These are phyloP conservation scores for Euclidia mi DNA, from an alignment of 2,888 invertebrate species.

Conservation along the genomic window DNA sequence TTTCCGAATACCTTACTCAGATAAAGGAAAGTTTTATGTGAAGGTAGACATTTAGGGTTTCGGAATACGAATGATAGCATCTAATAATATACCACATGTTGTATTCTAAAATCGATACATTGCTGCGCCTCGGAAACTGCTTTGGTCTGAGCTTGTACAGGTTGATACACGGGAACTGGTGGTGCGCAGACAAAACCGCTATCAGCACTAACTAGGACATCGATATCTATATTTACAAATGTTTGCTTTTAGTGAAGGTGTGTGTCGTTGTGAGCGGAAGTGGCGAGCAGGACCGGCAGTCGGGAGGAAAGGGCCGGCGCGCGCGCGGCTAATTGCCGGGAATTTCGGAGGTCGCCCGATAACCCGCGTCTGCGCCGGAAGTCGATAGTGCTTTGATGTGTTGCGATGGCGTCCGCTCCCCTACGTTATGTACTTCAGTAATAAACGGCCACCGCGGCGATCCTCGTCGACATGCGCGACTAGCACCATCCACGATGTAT, in stretches of 20 bases:
- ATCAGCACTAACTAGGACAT: slow-evolving; percentile 32
- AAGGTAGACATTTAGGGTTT: no score
- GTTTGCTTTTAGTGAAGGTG: slow-evolving; percentile 59
- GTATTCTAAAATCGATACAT: slow-evolving; percentile 10
- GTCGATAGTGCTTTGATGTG: slow-evolving; percentile 87
- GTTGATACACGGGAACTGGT: slow-evolving; percentile 11
- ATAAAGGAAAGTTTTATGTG: no score
- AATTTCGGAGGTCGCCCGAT: slow-evolving; percentile 87
- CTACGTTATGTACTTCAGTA: slow-evolving; percentile 59
- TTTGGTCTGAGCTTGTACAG: slow-evolving; percentile 10
- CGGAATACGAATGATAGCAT: no score
- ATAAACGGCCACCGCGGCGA: slow-evolving; percentile 48
- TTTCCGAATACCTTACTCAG: no score
- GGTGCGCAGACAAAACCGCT: slow-evolving; percentile 24
- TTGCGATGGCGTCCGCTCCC: slow-evolving; percentile 78
- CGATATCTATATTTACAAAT: slow-evolving; percentile 47
- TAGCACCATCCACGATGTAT: no score
- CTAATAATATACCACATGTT: slow-evolving; percentile 43
- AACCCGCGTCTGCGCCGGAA: slow-evolving; percentile 85
- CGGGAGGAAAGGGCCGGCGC: slow-evolving; percentile 73
- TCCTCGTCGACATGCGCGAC: no score
- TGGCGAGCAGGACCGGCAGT: slow-evolving; percentile 67
- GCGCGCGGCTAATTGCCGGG: slow-evolving; percentile 82
- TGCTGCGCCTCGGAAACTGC: no score
- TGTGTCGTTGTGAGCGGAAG: slow-evolving; percentile 68